Conservation (phyloP, 2,888 invertebrate species). For the Heteromyza rotundicornis region DNA sequence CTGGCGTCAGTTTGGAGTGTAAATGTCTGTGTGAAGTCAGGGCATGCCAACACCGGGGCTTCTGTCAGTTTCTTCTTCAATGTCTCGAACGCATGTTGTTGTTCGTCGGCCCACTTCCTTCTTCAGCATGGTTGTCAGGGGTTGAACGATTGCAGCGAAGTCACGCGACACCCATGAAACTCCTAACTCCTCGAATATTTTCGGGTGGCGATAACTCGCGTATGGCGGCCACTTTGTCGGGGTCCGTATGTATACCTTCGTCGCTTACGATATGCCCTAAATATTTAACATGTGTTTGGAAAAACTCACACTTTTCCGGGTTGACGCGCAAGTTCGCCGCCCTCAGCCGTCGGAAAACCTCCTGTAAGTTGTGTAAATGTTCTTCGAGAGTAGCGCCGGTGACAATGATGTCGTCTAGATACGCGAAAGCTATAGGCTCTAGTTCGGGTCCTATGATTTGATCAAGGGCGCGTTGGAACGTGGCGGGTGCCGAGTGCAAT, state of each 20-base stretch:
- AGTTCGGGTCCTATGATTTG: background rate
- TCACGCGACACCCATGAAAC: background rate
- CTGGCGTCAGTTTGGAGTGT: background rate
- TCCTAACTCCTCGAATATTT: background rate
- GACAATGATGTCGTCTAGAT: constrained; percentile 8
- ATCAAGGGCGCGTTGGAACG: constrained; percentile 4
- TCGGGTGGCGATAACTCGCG: background rate
- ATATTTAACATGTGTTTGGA: background rate
- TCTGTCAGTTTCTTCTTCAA: background rate
- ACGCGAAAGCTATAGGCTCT: background rate
- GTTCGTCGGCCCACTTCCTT: background rate
- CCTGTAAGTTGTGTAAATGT: background rate
- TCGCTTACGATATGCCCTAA: background rate
- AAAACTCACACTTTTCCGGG: background rate
- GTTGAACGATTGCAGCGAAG: background rate
- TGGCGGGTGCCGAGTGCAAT: background rate
- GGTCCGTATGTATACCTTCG: constrained; percentile 8
- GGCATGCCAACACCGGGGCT: background rate
- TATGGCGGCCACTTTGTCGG: constrained; percentile 14
- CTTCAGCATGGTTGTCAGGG: constrained; percentile 14
- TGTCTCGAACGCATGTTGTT: background rate
- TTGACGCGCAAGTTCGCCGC: constrained; percentile 1
- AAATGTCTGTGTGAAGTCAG: background rate
- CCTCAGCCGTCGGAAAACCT: background rate
- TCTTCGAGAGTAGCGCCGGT: background rate